These are phyloP conservation scores for Apteryx mantelli DNA, from an alignment of 2,113 vertebrate species.

Conservation along the genomic window DNA sequence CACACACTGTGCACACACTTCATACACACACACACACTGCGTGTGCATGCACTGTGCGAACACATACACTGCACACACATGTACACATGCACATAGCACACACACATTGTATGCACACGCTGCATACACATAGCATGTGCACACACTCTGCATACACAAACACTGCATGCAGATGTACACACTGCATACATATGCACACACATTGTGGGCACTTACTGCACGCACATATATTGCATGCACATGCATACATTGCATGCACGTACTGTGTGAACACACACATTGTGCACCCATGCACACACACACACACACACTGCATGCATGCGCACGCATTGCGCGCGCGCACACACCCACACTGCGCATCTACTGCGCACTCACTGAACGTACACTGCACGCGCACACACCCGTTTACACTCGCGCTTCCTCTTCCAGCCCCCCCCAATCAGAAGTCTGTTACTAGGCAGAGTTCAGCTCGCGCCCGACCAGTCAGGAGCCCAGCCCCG, in stretches of 20 bases:
- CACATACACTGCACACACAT: no score
- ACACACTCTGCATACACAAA: neutral
- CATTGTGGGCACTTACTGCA: no score
- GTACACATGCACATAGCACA: neutral
- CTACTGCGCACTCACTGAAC: neutral
- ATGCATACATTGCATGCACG: no score
- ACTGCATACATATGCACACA: neutral
- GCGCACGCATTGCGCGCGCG: neutral
- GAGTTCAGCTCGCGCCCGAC: neutral
- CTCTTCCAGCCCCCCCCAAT: neutral
- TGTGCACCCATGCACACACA: neutral
- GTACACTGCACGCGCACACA: neutral
- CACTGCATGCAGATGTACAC: no score
- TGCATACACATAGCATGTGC: neutral
- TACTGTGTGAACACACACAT: no score
- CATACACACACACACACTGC: neutral
- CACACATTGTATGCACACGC: no score
- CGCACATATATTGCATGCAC: no score
- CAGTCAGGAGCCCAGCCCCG: neutral
- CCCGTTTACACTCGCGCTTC: neutral
- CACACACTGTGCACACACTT: neutral
- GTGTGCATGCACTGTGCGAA: no score
- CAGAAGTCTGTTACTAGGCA: constrained; percentile 31
- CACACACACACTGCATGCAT: neutral
- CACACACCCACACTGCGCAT: accelerated